Evolutionary conservation across 2,888 invertebrate genomes (phyloP).

Genomic region (Timandra comae): DNA sequence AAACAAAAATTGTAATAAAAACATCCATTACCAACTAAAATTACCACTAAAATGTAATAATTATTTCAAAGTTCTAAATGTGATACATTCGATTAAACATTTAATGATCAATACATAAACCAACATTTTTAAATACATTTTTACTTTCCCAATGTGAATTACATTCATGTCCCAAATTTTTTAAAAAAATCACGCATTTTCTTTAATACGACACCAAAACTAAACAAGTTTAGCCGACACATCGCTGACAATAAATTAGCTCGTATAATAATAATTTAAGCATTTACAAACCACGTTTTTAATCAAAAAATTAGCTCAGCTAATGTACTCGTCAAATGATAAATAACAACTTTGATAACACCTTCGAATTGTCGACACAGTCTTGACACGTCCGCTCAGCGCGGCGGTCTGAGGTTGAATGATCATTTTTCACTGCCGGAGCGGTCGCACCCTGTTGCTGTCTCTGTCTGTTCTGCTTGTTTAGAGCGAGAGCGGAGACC

Average conservation of each 20-base stretch:
- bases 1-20: conserved; percentile 2
- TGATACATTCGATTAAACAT: not conserved
- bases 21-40: conserved; percentile 2
- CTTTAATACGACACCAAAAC: conserved; percentile 16
- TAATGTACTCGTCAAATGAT: conserved; percentile 21
- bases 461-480: conserved; percentile 32
- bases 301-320: conserved; percentile 18
- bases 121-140: not conserved
- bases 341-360: conserved; percentile 13
- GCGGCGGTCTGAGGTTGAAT: conserved; percentile 16
- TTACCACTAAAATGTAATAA: too few relatives aligned
- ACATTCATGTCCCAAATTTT: not conserved
- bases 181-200: conserved; percentile 13
- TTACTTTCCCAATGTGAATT: not conserved
- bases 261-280: not conserved
- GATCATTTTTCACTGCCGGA: conserved; percentile 37
- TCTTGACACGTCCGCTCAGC: conserved; percentile 27
- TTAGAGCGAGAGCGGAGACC: conserved; percentile 36
- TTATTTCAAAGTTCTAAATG: conserved; percentile 4
- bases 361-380: conserved; percentile 8
- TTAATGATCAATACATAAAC: not conserved
- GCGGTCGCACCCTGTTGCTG: conserved; percentile 28
- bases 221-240: not conserved
- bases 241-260: not conserved
- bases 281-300: not conserved